These are phyloP conservation scores for Bellardia bayeri DNA, from an alignment of 2,888 invertebrate genomes.

Conservation along the genomic window DNA sequence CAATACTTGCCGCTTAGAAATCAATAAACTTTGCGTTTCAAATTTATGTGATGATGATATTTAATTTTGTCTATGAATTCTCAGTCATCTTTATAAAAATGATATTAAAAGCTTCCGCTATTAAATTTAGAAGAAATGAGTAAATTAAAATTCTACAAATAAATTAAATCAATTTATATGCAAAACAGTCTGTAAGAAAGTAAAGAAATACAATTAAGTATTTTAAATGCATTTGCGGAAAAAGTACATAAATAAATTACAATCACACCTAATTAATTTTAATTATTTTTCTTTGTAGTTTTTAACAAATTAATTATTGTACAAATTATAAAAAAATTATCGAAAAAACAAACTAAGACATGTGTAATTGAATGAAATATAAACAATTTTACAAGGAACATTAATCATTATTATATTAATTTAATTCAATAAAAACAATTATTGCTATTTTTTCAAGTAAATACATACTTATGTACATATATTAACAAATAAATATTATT, in stretches of 20 bases:
- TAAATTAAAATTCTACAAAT: slow-evolving; percentile 21
- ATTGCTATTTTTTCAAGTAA: too few relatives aligned
- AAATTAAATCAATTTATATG: slow-evolving; percentile 41
- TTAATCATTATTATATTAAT: too few relatives aligned
- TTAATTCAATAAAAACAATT: too few relatives aligned
- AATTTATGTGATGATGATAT: not conserved
- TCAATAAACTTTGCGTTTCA: slow-evolving; percentile 1
- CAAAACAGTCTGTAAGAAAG: slow-evolving; percentile 11
- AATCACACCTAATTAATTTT: not conserved
- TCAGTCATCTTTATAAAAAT: slow-evolving; percentile 19
- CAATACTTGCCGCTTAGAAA: not conserved
- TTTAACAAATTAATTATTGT: slow-evolving; percentile 4
- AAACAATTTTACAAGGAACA: too few relatives aligned
- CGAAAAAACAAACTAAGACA: too few relatives aligned
- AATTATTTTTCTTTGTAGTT: not conserved
- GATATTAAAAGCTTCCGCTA: slow-evolving; percentile 52
- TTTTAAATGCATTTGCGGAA: slow-evolving; percentile 5
- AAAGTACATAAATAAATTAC: slow-evolving; percentile 4
- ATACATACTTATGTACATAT: too few relatives aligned
- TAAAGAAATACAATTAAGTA: slow-evolving; percentile 13
- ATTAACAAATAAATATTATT: too few relatives aligned
- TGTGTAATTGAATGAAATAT: too few relatives aligned
- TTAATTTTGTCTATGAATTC: slow-evolving; percentile 1
- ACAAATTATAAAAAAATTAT: too few relatives aligned
- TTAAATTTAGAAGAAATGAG: slow-evolving; percentile 2